phyloP scores from a whole-genome alignment of 2,888 invertebrate genomes.

The Cheilosia pagana region DNA sequence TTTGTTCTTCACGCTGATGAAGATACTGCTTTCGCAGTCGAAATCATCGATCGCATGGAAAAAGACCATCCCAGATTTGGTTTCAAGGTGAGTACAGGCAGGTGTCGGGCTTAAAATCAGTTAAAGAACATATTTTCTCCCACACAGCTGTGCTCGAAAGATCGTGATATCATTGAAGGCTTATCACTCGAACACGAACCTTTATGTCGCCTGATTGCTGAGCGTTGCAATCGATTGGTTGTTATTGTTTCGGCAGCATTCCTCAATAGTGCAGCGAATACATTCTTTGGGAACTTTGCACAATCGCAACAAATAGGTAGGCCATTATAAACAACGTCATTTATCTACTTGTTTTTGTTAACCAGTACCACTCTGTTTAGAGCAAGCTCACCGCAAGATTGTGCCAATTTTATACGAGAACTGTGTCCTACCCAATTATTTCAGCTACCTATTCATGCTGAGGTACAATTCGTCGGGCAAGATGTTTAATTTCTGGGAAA shows the following conservation, averaged over 20 bases:
- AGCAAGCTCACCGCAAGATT: constrained; percentile 86
- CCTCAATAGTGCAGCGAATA: constrained; percentile 89
- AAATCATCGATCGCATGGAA: constrained; percentile 87
- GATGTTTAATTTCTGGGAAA: constrained; percentile 89
- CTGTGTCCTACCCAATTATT: constrained; percentile 87
- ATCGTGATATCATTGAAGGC: constrained; percentile 89
- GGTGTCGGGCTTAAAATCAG: too few species aligned
- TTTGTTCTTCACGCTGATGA: constrained; percentile 90
- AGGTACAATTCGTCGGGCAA: constrained; percentile 84
- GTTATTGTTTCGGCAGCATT: constrained; percentile 92
- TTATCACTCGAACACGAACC: constrained; percentile 89
- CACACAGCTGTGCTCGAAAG: constrained; percentile 89
- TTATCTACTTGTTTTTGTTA: not conserved
- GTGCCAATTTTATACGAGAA: constrained; percentile 88
- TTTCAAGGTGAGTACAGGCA: constrained; percentile 86
- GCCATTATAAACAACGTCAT: constrained; percentile 59
- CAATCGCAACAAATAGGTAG: constrained; percentile 92
- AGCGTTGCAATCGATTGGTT: constrained; percentile 91
- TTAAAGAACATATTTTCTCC: constrained; percentile 37
- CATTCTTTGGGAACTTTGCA: constrained; percentile 92
- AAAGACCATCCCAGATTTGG: constrained; percentile 83
- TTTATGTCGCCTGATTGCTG: constrained; percentile 89
- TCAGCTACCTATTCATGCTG: constrained; percentile 87
- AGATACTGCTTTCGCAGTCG: constrained; percentile 88
- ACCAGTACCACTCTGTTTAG: constrained; percentile 81